Base-by-base conservation (phyloP, 2,797 vertebrate species). In the Gadopsis marmoratus region DNA sequence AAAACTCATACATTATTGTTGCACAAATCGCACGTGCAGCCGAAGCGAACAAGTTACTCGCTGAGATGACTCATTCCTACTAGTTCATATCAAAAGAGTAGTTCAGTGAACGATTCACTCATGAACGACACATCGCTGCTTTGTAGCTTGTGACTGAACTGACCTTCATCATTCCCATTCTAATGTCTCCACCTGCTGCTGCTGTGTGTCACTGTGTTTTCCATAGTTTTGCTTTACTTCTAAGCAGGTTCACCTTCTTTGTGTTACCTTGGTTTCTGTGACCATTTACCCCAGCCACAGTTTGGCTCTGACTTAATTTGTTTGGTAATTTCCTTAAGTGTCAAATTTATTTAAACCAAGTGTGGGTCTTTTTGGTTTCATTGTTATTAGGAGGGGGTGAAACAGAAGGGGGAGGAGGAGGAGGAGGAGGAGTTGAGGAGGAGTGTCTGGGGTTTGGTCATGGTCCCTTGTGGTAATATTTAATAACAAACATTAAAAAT, bases 401-500 rank as follows among this genome's bases (percentile, higher is more conserved):
- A 62, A 33, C 9, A 54, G n/a, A 16, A 19, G 16, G 37, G 29
- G 19, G 43, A 48, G 47, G 19, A 60, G 19, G 37, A 69, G 60
- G 37, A 26, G 16, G 48, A 48, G 51, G n/a, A 59, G 19, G 43
- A 69, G 55, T 12, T 50, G 26, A 21, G 51, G 71, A 79, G 90
- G 90, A 88, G 90, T 89, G 84, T 84, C 83, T 90, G 90, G 89
- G 93, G 90, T 93, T 94, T 94, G 92, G 92, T 94, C 87, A 73
- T 65, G 88, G 92, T 94, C 93, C 92, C 94, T 88, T 93, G 94
- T 88, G 94, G 93, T 94, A 94, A 95, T 94, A 95, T 94, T 95
- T 95, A 95, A 96, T 95, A 96, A 95, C 94, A 95, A 95, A 95
- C 94, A 95, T 96, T 93, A 94, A 95, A 95, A 94, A 95, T 95